Percentiles rank a stretch among this genome's conserved stretches.
Conservation (phyloP, 2,888 invertebrate genomes). For the Diplolepis rosae region DNA sequence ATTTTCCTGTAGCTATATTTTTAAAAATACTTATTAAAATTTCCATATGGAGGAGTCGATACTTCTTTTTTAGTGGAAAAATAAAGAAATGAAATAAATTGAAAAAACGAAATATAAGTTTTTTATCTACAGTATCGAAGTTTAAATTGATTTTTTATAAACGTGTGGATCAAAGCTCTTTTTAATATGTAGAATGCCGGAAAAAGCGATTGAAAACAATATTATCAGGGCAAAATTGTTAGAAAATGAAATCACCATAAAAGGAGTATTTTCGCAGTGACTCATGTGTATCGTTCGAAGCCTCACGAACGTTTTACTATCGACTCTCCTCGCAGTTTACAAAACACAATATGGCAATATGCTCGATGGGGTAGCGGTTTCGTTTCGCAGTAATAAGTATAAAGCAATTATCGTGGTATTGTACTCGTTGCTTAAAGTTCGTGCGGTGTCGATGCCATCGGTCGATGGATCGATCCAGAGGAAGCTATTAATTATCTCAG, state of each 20-base stretch:
- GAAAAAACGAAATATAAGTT: no score
- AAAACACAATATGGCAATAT: conserved; percentile 53
- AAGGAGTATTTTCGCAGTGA: not conserved
- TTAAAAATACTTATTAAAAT: no score
- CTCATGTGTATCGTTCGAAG: conserved; percentile 1
- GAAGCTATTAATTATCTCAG: conserved; percentile 65
- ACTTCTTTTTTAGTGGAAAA: no score
- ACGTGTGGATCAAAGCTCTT: no score
- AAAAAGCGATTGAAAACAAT: not conserved
- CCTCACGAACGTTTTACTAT: conserved; percentile 6
- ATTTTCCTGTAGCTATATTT: no score
- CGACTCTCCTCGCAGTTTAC: conserved; percentile 38
- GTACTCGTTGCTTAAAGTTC: conserved; percentile 44
- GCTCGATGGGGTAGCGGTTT: conserved; percentile 43
- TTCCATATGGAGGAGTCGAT: no score
- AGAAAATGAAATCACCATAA: not conserved
- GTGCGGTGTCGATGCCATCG: conserved; percentile 46
- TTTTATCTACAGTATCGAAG: no score
- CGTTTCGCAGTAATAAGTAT: conserved; percentile 55
- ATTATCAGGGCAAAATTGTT: not conserved
- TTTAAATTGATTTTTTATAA: no score
- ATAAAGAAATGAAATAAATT: no score
- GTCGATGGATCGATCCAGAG: conserved; percentile 56
- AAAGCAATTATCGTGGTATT: conserved; percentile 60
- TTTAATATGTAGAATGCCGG: not conserved